Base-by-base conservation (phyloP, 2,888 invertebrate genomes). In the Chloroclysta siterata region DNA sequence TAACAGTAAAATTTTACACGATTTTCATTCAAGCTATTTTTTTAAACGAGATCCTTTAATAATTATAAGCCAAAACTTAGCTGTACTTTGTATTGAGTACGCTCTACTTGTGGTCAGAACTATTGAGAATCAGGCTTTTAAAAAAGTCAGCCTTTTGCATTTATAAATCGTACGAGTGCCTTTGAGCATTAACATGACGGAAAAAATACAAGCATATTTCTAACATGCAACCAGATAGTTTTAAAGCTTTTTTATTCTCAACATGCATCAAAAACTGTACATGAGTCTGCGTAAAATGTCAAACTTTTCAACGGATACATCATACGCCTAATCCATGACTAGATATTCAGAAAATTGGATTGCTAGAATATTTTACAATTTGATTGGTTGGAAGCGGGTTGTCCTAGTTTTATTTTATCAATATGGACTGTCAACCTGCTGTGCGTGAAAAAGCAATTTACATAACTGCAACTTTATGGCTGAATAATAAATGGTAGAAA, bases 371-470 rank as follows among this genome's bases (percentile, higher is more conserved):
- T 52, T 60, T 53, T 6, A 11, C 29, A 60, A 60, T 56, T 60
- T 51, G 53, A 65, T 61, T 58, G 41, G 47, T 46, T 39, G 57
- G 33, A 44, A 57, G 48, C 44, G 52, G 44, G 14, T 28, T 51
- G 52, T 42, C 33, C 52, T 50, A 36, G 48, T 65, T 65, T 65
- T 65, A 57, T 65, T 65, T 57, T 53, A 58, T 56, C 53, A 50
- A 58, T 55, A 65, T 60, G 44, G 57, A 53, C 53, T 57, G 53
- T 53, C 60, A 60, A 60, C 56, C 61, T 60, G 53, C 57, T 61
- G 61, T 58, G 61, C 54, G 58, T 61, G 61, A 65, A 65, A 60
- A 57, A 58, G 53, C 57, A 60, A 65, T 65, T 57, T 54, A 53
- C 57, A 60, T 61, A 57, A 65, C 60, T 57, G 65, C 56, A 58